Evolutionary conservation across 2,113 vertebrate genomes (phyloP).

Genomic region (Callipepla squamata): DNA sequence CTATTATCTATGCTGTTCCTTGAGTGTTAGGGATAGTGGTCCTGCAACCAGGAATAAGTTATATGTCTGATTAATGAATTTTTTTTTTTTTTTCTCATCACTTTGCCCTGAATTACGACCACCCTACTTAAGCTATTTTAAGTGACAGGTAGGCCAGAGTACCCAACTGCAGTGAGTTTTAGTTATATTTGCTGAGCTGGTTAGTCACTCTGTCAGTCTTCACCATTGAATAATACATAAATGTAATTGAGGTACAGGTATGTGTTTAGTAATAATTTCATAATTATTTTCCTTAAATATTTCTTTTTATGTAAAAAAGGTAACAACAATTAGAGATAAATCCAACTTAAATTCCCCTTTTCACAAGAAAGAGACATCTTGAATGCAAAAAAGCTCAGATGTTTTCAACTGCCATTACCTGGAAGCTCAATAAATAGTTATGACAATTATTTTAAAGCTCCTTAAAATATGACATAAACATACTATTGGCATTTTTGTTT

Average conservation of each 20-base stretch:
- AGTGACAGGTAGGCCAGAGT: neutral
- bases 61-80: neutral
- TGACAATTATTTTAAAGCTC: neutral
- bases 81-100: neutral
- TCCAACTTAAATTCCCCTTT: neutral
- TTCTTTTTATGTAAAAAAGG: neutral
- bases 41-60: neutral
- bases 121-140: neutral
- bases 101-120: neutral
- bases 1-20: accelerated
- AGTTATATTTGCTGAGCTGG: neutral
- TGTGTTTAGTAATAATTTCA: neutral
- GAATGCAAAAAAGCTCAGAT: neutral
- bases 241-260: neutral
- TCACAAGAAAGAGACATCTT: neutral
- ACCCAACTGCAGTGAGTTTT: neutral
- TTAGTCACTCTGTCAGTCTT: neutral
- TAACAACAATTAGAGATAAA: neutral
- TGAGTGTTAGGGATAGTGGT: neutral
- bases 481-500: neutral
- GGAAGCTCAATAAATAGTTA: neutral
- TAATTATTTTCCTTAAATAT: neutral
- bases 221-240: neutral
- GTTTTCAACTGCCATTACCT: neutral
- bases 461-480: neutral